Percentiles rank a stretch among this genome's conserved stretches.
Evolutionary conservation across 2,888 invertebrate genomes (phyloP).

Genomic region (Brenthis ino): DNA sequence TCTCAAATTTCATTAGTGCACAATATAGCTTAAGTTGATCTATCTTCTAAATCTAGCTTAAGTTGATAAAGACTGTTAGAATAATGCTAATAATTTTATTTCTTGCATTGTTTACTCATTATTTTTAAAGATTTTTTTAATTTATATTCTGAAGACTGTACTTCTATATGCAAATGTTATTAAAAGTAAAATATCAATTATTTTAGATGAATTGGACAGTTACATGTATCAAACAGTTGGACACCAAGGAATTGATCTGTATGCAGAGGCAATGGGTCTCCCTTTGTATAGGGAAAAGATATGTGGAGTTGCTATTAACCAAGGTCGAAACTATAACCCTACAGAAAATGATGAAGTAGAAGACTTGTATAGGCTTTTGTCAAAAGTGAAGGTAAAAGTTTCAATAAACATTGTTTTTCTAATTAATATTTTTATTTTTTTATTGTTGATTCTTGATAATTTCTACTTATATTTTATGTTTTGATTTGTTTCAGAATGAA

Average conservation of each 20-base stretch:
- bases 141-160: neutral
- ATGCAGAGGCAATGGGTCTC: conserved; percentile 96
- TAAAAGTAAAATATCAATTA: conserved; percentile 17
- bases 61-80: conserved; percentile 4
- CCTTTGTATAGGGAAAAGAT: conserved; percentile 94
- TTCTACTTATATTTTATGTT: neutral
- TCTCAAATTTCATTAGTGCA: conserved; percentile 21
- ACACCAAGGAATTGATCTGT: conserved; percentile 94
- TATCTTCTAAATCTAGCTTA: neutral
- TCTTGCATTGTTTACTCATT: neutral
- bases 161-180: neutral
- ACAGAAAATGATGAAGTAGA: conserved; percentile 97
- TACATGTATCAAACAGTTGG: conserved; percentile 99
- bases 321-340: conserved; percentile 89
- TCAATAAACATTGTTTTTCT: neutral
- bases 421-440: neutral
- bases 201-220: conserved; percentile 94
- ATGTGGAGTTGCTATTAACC: conserved; percentile 90
- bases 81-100: neutral
- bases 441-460: neutral
- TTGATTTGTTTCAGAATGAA: conserved; percentile 81
- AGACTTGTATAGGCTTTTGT: conserved; percentile 93
- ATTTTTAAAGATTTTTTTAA: neutral
- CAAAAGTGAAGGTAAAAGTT: conserved; percentile 85
- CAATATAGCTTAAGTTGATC: conserved; percentile 2